phyloP scores from a whole-genome alignment of 2,888 invertebrate genomes.

The Capitulum mitella region DNA sequence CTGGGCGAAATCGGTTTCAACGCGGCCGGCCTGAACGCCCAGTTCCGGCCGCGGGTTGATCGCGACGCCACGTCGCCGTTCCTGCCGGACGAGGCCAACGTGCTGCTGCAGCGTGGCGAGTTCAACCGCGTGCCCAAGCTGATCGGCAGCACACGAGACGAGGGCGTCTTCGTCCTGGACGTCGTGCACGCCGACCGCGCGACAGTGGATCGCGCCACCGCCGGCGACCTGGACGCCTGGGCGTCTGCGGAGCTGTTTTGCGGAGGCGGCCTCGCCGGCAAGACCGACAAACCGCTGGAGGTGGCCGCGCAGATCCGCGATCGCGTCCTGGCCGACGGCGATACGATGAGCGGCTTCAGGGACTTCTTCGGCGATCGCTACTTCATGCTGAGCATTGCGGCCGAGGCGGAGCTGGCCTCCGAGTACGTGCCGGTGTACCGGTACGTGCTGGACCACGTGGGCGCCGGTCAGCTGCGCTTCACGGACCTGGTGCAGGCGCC shows the following conservation, averaged over 20 bases:
- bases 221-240: too few relatives aligned
- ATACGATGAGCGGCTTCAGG: neutral
- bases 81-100: too few relatives aligned
- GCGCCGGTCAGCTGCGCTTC: neutral
- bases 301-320: neutral
- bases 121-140: too few relatives aligned
- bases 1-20: neutral
- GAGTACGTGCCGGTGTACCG: slow-evolving; percentile 26
- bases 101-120: too few relatives aligned
- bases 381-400: slow-evolving; percentile 21
- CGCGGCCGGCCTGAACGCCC: neutral
- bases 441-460: slow-evolving; percentile 29
- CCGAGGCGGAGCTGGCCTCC: slow-evolving; percentile 17
- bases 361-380: neutral
- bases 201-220: too few relatives aligned
- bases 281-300: neutral
- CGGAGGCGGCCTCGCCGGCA: too few relatives aligned
- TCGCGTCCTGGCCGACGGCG: neutral
- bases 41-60: neutral
- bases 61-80: too few relatives aligned
- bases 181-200: too few relatives aligned
- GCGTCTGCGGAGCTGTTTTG: too few relatives aligned
- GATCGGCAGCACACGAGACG: too few relatives aligned
- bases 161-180: too few relatives aligned
- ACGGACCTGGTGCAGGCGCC: slow-evolving; percentile 20